These are phyloP conservation scores for Xestoiulus laeticollis DNA, from an alignment of 2,888 invertebrate genomes.

Conservation along the genomic window DNA sequence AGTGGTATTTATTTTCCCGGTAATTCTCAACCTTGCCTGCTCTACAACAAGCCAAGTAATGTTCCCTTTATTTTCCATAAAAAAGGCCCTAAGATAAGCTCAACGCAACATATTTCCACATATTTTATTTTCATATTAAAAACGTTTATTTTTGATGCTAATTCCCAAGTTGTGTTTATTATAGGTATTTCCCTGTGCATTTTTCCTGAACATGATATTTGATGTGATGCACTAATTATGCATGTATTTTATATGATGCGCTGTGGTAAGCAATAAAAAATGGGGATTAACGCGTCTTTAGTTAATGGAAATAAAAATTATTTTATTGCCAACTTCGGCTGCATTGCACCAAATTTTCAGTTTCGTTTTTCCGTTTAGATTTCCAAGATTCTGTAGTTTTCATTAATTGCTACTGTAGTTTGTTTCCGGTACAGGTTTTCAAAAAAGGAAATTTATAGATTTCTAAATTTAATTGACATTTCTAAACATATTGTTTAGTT, in stretches of 20 bases:
- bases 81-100: background rate
- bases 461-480: too few relatives aligned
- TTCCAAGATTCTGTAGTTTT: background rate
- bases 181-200: background rate
- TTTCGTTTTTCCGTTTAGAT: too few relatives aligned
- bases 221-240: slow-evolving; percentile 38
- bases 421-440: too few relatives aligned
- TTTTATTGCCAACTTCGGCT: background rate
- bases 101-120: background rate
- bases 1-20: background rate
- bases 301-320: slow-evolving; percentile 31
- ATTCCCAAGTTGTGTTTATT: slow-evolving; percentile 11
- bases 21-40: background rate
- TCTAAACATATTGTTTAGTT: too few relatives aligned
- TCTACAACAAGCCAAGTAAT: background rate
- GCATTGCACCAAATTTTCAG: too few relatives aligned
- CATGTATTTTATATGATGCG: slow-evolving; percentile 34
- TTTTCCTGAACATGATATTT: background rate
- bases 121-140: slow-evolving; percentile 38
- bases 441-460: too few relatives aligned
- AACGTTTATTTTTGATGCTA: background rate
- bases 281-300: slow-evolving; percentile 6
- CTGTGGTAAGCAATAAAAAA: slow-evolving; percentile 13
- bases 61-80: background rate
- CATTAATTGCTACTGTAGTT: too few relatives aligned